Conservation (phyloP, 2,888 invertebrate species). For the Melinaea menophilus region DNA sequence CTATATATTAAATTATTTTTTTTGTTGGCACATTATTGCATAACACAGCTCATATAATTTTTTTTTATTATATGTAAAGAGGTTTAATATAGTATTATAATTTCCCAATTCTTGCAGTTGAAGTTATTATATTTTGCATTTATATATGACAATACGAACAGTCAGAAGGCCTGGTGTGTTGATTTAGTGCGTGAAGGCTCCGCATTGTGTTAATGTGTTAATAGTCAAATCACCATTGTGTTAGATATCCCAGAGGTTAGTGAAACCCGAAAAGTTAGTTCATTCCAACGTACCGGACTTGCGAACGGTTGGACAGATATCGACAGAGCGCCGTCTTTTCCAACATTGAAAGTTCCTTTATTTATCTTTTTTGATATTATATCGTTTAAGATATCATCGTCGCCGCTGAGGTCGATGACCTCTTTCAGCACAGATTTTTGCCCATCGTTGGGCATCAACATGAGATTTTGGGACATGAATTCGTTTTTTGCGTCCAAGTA, state of each 20-base stretch:
- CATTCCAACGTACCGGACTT: conserved; percentile 58
- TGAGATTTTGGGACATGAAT: conserved; percentile 69
- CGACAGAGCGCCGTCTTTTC: conserved; percentile 68
- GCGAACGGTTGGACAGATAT: conserved; percentile 62
- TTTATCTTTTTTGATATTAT: conserved; percentile 58
- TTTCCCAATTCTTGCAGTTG: no score
- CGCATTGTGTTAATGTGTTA: no score
- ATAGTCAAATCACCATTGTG: conserved; percentile 9
- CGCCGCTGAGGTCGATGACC: conserved; percentile 66
- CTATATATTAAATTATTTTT: no score
- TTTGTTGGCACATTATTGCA: no score
- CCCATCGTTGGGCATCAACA: conserved; percentile 64
- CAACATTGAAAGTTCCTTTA: conserved; percentile 62
- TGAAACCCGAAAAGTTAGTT: conserved; percentile 31
- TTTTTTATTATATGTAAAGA: no score
- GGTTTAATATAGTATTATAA: no score
- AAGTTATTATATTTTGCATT: no score
- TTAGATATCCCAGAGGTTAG: conserved; percentile 31
- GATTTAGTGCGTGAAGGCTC: conserved; percentile 2
- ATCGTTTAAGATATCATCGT: conserved; percentile 50
- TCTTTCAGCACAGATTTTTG: conserved; percentile 58
- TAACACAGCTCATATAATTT: no score
- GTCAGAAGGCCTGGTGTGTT: no score
- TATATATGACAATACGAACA: no score
- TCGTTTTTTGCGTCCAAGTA: conserved; percentile 73